phyloP scores from a whole-genome alignment of 2,113 vertebrate genomes.

The Bujurquina vittata region DNA sequence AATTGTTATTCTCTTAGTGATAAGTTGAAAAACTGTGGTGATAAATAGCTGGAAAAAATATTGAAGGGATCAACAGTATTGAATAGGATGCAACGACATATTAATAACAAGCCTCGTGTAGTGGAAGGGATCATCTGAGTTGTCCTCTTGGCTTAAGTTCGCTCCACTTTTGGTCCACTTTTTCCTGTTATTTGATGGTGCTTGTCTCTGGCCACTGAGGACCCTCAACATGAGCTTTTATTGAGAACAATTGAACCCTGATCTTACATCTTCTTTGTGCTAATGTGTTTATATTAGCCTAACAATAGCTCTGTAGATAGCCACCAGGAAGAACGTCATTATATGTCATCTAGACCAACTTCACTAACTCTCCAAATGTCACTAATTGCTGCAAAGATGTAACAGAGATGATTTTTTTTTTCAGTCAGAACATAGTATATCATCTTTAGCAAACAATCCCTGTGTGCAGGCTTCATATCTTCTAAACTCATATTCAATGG shows the following conservation, averaged over 20 bases:
- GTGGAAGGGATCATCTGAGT: not conserved
- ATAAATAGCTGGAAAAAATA: too few relatives aligned
- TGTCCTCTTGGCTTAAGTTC: not conserved
- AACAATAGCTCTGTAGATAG: not conserved
- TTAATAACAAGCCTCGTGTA: not conserved
- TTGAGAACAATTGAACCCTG: not conserved
- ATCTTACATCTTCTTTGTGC: not conserved
- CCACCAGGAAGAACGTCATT: not conserved
- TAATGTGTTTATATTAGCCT: not conserved
- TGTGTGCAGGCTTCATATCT: not conserved
- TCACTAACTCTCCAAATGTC: not conserved
- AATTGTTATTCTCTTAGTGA: too few relatives aligned
- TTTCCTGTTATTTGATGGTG: not conserved
- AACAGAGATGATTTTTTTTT: too few relatives aligned
- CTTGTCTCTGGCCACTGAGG: accelerated
- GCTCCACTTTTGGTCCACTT: not conserved
- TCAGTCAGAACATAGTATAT: too few relatives aligned
- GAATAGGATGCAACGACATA: not conserved
- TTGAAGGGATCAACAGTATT: too few relatives aligned
- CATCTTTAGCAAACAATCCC: too few relatives aligned
- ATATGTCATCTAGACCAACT: not conserved
- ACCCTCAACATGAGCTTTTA: not conserved
- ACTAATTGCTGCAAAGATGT: too few relatives aligned
- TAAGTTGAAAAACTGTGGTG: too few relatives aligned
- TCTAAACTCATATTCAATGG: not conserved